Percentiles rank a stretch among this genome's conserved stretches.
These are phyloP conservation scores for Actinia equina DNA, from an alignment of 64 coral and sea anemone genomes.

Conservation along the genomic window DNA sequence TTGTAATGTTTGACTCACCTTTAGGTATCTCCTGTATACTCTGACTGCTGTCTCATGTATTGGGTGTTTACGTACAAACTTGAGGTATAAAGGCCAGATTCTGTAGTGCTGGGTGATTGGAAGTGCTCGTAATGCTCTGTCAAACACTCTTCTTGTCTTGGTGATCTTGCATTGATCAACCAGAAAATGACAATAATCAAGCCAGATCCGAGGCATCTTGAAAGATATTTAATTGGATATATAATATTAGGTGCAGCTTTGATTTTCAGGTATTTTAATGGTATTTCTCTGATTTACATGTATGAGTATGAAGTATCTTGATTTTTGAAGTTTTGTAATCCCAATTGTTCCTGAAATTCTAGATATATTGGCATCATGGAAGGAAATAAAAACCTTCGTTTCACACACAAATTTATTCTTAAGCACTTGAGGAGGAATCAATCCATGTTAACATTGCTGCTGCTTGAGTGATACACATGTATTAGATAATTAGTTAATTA, in stretches of 20 bases:
- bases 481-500: too few relatives aligned
- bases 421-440: too few relatives aligned
- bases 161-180: conserved; percentile 94
- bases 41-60: conserved; percentile 94
- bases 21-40: conserved; percentile 93
- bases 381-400: too few relatives aligned
- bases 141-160: conserved; percentile 80
- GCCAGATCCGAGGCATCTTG: conserved; percentile 98
- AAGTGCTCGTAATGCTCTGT: conserved; percentile 81
- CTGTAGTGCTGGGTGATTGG: conserved; percentile 92
- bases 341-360: too few relatives aligned
- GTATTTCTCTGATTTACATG: too few relatives aligned
- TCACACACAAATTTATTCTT: too few relatives aligned
- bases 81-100: conserved; percentile 94
- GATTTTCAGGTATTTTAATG: too few relatives aligned
- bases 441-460: too few relatives aligned
- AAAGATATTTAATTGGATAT: not conserved
- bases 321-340: too few relatives aligned
- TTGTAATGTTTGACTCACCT: conserved; percentile 35
- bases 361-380: too few relatives aligned
- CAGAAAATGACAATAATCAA: conserved; percentile 96
- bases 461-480: too few relatives aligned
- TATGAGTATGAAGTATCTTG: too few relatives aligned
- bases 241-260: not conserved
- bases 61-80: conserved; percentile 94